A percentile compares a stretch with the other conserved stretches of the same genome.
Conservation (phyloP, 2,113 vertebrate species). For the Regulus satrapa region DNA sequence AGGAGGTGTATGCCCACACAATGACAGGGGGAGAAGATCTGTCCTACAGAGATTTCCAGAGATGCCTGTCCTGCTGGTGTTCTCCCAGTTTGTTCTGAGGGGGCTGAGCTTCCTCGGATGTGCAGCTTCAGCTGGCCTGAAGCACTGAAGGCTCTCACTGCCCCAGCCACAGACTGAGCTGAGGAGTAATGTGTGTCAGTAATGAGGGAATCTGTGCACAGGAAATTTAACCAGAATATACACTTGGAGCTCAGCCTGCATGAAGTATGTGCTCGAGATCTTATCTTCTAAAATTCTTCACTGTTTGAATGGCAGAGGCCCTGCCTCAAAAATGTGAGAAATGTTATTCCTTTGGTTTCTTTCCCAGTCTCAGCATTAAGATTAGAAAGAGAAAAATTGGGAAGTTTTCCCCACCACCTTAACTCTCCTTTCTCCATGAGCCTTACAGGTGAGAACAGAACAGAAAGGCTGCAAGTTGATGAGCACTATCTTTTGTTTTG, state of each 20-base stretch:
- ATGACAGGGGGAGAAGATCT: background rate
- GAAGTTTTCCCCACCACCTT: background rate
- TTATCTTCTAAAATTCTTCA: slow-evolving; percentile 38
- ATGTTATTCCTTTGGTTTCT: slow-evolving; percentile 25
- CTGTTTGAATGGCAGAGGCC: background rate
- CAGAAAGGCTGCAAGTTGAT: background rate
- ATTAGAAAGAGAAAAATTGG: background rate
- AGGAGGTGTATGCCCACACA: background rate
- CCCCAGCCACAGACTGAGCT: background rate
- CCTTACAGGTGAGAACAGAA: background rate
- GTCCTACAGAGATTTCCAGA: background rate
- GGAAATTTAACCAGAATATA: background rate
- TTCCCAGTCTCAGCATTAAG: background rate
- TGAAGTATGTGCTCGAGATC: background rate
- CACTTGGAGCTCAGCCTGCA: background rate
- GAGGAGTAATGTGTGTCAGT: background rate
- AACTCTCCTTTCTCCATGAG: background rate
- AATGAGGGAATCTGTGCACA: background rate
- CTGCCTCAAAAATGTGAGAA: slow-evolving; percentile 41
- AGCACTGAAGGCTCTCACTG: background rate
- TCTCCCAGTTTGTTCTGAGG: background rate
- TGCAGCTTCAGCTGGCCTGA: background rate
- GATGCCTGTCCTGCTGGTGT: background rate
- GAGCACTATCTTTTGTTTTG: background rate
- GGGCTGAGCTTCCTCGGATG: background rate